Percentiles rank a stretch among this genome's conserved stretches.
Conservation (phyloP, 1,140 invertebrate genomes). For the Leptopilina clavipes region DNA sequence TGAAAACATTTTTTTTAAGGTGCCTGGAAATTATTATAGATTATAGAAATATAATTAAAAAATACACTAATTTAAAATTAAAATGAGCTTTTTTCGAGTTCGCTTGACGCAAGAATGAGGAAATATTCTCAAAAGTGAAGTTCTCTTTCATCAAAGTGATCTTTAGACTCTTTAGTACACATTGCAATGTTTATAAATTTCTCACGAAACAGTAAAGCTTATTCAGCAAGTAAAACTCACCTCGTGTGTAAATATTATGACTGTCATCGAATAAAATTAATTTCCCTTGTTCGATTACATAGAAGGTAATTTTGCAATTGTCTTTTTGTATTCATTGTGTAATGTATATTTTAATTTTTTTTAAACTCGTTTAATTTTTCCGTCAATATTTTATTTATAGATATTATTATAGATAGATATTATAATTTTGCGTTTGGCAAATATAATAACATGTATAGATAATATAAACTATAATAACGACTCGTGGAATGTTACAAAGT, state of each 20-base stretch:
- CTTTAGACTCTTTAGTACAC: not conserved
- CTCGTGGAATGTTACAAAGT: constrained; percentile 1
- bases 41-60: too few relatives aligned
- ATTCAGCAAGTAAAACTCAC: not conserved
- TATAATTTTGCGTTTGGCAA: not conserved
- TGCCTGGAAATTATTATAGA: too few relatives aligned
- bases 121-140: too few relatives aligned
- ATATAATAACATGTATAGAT: not conserved
- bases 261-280: not conserved
- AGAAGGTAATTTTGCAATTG: not conserved
- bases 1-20: too few relatives aligned
- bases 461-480: not conserved
- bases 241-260: not conserved
- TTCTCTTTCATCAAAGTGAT: not conserved
- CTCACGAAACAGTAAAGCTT: not conserved
- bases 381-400: too few relatives aligned
- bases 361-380: too few relatives aligned
- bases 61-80: too few relatives aligned
- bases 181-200: constrained; percentile 7
- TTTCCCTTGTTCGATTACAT: not conserved
- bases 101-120: too few relatives aligned
- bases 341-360: too few relatives aligned
- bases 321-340: too few relatives aligned
- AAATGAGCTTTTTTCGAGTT: too few relatives aligned
- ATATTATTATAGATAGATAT: too few relatives aligned